Evolutionary conservation across 2,113 vertebrate genomes (phyloP).

Genomic region (Laterallus jamaicensis): DNA sequence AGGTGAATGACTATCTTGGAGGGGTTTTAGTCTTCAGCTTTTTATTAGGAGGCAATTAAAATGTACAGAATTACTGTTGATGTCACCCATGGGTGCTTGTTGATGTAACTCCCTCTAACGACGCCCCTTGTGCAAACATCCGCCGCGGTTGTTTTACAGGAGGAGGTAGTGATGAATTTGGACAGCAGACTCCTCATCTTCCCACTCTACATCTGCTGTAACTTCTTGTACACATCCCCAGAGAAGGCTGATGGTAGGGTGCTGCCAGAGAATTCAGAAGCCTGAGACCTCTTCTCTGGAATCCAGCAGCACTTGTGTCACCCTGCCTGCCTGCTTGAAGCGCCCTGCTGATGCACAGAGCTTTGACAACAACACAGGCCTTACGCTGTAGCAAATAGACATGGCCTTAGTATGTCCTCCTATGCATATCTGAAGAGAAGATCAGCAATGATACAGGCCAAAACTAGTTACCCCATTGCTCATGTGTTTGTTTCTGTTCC

Average conservation of each 20-base stretch:
- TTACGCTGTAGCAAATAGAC: slow-evolving; percentile 31
- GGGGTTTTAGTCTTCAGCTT: neutral
- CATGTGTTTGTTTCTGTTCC: neutral
- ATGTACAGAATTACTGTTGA: neutral
- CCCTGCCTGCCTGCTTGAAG: slow-evolving; percentile 4
- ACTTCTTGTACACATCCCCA: slow-evolving; percentile 92
- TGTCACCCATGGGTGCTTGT: neutral
- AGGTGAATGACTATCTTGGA: neutral
- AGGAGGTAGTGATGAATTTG: slow-evolving; percentile 96
- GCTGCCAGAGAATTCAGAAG: slow-evolving; percentile 51
- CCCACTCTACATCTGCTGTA: slow-evolving; percentile 96
- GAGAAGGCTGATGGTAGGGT: slow-evolving; percentile 69
- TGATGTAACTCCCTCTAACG: neutral
- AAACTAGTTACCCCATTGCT: neutral
- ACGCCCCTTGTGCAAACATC: rapidly evolving
- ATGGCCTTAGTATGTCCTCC: slow-evolving; percentile 48
- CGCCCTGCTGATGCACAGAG: neutral
- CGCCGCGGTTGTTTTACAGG: slow-evolving; percentile 73
- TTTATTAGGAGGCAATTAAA: neutral
- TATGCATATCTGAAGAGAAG: slow-evolving; percentile 61
- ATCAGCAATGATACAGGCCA: slow-evolving; percentile 27
- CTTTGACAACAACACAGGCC: slow-evolving; percentile 44
- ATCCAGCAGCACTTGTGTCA: slow-evolving; percentile 5
- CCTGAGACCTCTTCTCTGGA: slow-evolving; percentile 28
- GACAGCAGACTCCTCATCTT: slow-evolving; percentile 92